These are phyloP conservation scores for Enteromius paludinosus DNA, from an alignment of 2,797 vertebrate genomes.

Conservation along the genomic window DNA sequence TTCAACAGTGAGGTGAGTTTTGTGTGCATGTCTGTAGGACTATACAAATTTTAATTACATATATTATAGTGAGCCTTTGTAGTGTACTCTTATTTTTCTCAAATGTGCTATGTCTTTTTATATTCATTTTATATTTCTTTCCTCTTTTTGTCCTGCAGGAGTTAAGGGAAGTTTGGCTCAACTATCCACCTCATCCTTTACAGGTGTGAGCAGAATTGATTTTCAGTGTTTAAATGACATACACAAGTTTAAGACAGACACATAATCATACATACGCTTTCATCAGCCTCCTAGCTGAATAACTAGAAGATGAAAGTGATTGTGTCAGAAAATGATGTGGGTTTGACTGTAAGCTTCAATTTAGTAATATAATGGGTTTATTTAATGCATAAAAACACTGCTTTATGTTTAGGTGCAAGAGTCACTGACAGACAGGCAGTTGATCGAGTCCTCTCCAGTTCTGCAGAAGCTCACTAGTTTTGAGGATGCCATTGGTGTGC, in stretches of 20 bases:
- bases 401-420: constrained; percentile 87
- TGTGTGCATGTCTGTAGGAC: constrained; percentile 11
- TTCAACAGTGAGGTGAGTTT: constrained; percentile 89
- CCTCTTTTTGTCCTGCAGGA: constrained; percentile 76
- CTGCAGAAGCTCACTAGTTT: constrained; percentile 95
- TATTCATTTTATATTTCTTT: neutral
- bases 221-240: neutral
- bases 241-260: neutral
- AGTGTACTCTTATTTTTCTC: neutral
- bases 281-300: neutral
- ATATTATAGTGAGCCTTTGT: neutral
- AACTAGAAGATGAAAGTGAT: neutral
- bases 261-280: neutral
- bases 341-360: neutral
- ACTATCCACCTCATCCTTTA: constrained; percentile 96
- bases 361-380: neutral
- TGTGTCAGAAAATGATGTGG: neutral
- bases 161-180: constrained; percentile 96
- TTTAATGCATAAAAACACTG: neutral
- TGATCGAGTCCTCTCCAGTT: constrained; percentile 96
- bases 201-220: constrained; percentile 82
- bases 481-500: constrained; percentile 91
- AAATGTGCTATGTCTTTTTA: neutral
- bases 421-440: constrained; percentile 91
- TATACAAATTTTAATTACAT: neutral